Evolutionary conservation across 2,113 vertebrate genomes (phyloP).

Genomic region (Trochalopteron elliotii): DNA sequence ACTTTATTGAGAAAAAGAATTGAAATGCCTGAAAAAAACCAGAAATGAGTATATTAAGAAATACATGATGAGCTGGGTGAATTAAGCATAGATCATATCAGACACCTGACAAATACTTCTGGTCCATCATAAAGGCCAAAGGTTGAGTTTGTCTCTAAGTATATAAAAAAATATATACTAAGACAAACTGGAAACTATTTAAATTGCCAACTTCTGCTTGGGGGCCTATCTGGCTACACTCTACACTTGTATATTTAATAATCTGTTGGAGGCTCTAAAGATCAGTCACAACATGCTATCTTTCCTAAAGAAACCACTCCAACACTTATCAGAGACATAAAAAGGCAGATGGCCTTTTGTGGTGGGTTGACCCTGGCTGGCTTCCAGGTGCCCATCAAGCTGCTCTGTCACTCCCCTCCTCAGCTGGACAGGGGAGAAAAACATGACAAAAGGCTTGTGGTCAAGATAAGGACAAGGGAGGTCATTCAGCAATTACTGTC

Average conservation of each 20-base stretch:
- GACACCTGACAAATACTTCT: background rate
- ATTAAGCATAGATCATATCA: background rate
- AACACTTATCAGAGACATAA: background rate
- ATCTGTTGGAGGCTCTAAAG: background rate
- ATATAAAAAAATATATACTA: background rate
- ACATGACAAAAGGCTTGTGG: background rate
- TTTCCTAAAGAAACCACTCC: background rate
- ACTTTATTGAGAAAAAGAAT: background rate
- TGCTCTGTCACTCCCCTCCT: background rate
- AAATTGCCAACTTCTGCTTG: background rate
- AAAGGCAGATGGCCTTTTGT: background rate
- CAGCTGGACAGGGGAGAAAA: background rate
- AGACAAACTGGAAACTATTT: background rate
- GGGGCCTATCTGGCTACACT: background rate
- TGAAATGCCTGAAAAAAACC: background rate
- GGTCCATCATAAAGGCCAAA: background rate
- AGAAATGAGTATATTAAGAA: background rate
- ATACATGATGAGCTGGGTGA: background rate
- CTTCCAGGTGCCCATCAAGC: background rate
- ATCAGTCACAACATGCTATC: background rate
- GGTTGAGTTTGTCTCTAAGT: background rate
- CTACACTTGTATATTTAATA: background rate
- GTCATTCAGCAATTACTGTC: background rate
- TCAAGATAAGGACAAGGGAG: background rate
- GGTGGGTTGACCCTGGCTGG: background rate